Evolutionary conservation across 2,797 vertebrate species (phyloP).

Genomic region (Menidia menidia): DNA sequence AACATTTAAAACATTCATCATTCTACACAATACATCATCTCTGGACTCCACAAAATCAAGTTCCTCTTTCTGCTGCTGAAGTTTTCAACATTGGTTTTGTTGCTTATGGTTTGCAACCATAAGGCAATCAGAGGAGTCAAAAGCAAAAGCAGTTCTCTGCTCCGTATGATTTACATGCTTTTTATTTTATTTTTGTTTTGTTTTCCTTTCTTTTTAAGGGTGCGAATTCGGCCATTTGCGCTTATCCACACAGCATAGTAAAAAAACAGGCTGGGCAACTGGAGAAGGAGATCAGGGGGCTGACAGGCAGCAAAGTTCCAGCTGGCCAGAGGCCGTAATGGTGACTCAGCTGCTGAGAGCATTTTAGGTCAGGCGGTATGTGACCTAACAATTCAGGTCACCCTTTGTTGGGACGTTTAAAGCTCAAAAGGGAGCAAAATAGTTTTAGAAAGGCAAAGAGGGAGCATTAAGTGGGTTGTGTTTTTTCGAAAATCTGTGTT

Average conservation of each 20-base stretch:
- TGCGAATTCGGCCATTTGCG: background rate
- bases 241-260: background rate
- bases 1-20: constrained; percentile 2
- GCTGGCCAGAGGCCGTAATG: background rate
- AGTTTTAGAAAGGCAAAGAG: background rate
- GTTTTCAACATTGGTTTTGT: background rate
- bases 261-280: background rate
- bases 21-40: constrained; percentile 3
- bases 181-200: background rate
- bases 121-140: background rate
- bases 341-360: constrained; percentile 1
- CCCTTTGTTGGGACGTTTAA: background rate
- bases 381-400: background rate
- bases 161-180: background rate
- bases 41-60: constrained; percentile 4
- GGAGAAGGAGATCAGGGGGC: background rate
- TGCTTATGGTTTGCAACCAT: background rate
- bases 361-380: constrained; percentile 6
- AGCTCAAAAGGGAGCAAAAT: background rate
- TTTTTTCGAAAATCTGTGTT: background rate
- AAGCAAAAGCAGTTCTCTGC: constrained; percentile 3
- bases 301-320: background rate
- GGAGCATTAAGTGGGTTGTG: background rate
- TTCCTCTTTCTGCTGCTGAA: background rate
- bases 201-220: background rate